Evolutionary conservation across 1,140 invertebrate genomes (phyloP), one percentile per base, ranked within the genome.

Genomic region (Drosophila nasuta): DNA sequence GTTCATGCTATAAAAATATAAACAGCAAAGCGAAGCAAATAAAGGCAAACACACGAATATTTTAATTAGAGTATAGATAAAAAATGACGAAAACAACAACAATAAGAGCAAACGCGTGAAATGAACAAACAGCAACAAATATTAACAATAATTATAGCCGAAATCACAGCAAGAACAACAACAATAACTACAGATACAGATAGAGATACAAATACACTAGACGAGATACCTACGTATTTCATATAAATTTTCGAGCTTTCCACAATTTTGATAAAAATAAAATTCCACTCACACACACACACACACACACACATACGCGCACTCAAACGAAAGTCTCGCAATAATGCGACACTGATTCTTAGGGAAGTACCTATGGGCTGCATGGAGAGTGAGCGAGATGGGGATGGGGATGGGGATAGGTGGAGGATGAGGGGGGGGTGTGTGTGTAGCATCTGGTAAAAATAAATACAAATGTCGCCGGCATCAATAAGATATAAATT

Each of bases 401-500:
- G 35, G 10, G 15, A 35, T 25, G 20, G 15, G 46, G 10, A 25
- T 38, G 35, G 20, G 15, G 46, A 35, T 8, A 20, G 10, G 48
- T 8, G 11, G 28, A n/a, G 28, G 43, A 5, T 28, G 7, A 43
- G 11, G 41, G 43, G 15, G 70, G 13, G 13, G 28, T 17, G 33
- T 15, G 15, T 1, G 54, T 46, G 13, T 28, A 13, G 35, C 54
- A 57, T 38, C 45, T 71, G 85, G 67, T 89, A 89, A 89, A 89
- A 89, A 89, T 89, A 89, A 89, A 90, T 81, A 81, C 81, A 90
- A 90, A 89, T 90, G 85, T 89, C 85, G 86, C 85, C 68, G 81
- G 81, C 85, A 89, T 89, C 85, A 90, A 89, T 89, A 89, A 89
- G 85, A 76, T 89, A 89, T 89, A 89, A 89, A 89, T 89, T 89